These are phyloP conservation scores for Pampus argenteus DNA, from an alignment of 2,797 vertebrate species.

Conservation along the genomic window DNA sequence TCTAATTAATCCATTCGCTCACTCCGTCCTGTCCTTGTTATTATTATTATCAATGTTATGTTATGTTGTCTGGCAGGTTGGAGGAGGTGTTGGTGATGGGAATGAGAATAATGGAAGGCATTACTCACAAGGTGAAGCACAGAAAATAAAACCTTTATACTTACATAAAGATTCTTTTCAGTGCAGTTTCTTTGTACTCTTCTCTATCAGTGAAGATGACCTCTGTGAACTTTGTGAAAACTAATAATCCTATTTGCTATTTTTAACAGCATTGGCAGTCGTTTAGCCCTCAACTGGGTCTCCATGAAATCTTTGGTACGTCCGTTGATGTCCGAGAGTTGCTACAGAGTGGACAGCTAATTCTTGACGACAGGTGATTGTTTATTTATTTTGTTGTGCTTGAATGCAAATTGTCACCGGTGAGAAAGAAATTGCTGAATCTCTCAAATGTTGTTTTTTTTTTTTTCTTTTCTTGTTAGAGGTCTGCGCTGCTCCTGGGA, in stretches of 20 bases:
- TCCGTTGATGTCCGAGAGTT: slow-evolving; percentile 79
- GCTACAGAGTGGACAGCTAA: slow-evolving; percentile 77
- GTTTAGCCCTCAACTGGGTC: slow-evolving; percentile 83
- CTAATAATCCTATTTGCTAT: not conserved
- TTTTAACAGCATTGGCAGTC: slow-evolving; percentile 86
- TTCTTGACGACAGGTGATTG: slow-evolving; percentile 88
- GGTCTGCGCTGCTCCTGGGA: slow-evolving; percentile 92
- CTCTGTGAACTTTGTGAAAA: not conserved
- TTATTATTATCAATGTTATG: slow-evolving; percentile 16
- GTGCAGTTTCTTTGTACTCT: not conserved
- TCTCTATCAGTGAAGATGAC: not conserved
- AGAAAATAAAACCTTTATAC: slow-evolving; percentile 1
- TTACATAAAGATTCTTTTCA: not conserved
- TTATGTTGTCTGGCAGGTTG: slow-evolving; percentile 81
- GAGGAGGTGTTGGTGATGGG: slow-evolving; percentile 93
- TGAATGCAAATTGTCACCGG: not conserved
- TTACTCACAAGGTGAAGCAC: slow-evolving; percentile 87
- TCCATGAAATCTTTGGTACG: slow-evolving; percentile 80
- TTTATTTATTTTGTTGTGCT: not conserved
- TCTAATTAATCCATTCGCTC: too few species aligned
- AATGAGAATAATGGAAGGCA: slow-evolving; percentile 88
- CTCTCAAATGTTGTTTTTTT: not conserved
- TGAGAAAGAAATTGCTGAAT: not conserved
- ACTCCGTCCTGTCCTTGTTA: slow-evolving; percentile 29
- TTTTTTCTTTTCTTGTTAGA: slow-evolving; percentile 68